These are phyloP conservation scores for Tautogolabrus adspersus DNA, from an alignment of 2,113 vertebrate species.

Conservation along the genomic window DNA sequence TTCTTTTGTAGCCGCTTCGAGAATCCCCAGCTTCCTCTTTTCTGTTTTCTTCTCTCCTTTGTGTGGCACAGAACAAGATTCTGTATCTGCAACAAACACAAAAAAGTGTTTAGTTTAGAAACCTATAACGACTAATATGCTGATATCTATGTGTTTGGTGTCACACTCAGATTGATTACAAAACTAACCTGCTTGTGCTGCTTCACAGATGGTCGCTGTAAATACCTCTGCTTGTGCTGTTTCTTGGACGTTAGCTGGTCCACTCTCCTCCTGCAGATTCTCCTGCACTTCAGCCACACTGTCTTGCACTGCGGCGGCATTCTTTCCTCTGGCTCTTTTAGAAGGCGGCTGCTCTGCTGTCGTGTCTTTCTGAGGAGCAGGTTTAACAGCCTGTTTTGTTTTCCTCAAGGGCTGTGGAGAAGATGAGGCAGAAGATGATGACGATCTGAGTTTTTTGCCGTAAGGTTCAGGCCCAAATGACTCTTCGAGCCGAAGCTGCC, in stretches of 20 bases:
- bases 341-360: constrained; percentile 7
- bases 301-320: not conserved
- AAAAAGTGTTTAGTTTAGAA: not conserved
- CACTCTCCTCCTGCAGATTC: constrained; percentile 10
- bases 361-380: not conserved
- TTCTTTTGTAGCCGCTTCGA: constrained; percentile 79
- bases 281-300: not conserved
- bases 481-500: constrained; percentile 30
- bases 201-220: not conserved
- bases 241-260: not conserved
- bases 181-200: constrained; percentile 39
- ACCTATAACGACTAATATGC: not conserved
- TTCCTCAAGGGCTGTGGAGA: constrained; percentile 22
- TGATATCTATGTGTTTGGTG: not conserved
- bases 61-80: constrained; percentile 2
- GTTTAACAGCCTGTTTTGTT: constrained; percentile 1
- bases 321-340: constrained; percentile 61
- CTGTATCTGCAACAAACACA: constrained; percentile 36
- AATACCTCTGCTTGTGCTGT: not conserved
- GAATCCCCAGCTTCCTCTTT: constrained; percentile 72
- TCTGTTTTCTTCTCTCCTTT: constrained; percentile 30
- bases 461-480: not conserved
- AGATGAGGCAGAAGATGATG: not conserved
- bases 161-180: not conserved
- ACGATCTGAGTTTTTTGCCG: constrained; percentile 47